Base-by-base conservation (phyloP, 2,888 invertebrate species). In the Lasioglossum oenotherae region DNA sequence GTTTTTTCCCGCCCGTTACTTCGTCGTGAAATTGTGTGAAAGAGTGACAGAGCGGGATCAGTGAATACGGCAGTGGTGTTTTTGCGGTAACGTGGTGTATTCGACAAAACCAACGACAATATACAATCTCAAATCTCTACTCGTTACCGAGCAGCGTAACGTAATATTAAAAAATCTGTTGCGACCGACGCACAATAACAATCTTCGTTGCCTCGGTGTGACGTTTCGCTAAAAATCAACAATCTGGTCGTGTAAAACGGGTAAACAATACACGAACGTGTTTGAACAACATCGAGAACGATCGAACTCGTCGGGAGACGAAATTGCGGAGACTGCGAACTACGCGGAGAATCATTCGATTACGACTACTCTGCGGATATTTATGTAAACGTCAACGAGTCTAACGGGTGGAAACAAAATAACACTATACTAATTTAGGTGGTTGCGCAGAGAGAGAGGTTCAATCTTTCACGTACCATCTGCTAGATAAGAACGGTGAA, bases 21-120 rank as follows among this genome's bases (percentile, higher is more conserved):
- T 82, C 69, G 31, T 35, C 46, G 60, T 72, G 38, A 38, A 38
- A 38, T 4, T 23, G 69, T 35, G 75, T 82, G 86, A 85, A 78
- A 88, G 90, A 89, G 90, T 91, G 91, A 91, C 67, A n/a, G 31
- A 79, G 49, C 87, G 91, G 94, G 92, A 92, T 91, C 92, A 94
- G 94, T 94, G 94, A 94, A 94, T 94, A 94, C 94, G 94, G 94
- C 93, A 92, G 91, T 84, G 87, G 85, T 92, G 89, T 90, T 89
- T 84, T 94, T 92, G 90, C 89, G 92, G 92, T 89, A 93, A 90
- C 90, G 90, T 92, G 88, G 89, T 93, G 89, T 94, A 93, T 93
- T 94, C 91, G 88, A 89, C 23, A 80, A 60, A 75, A 88, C 83
- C 92, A 91, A 85, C 79, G 90, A 87, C 53, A 86, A 84, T 87